Conservation (phyloP, 1,140 invertebrate genomes). For the Microvelia longipes region DNA sequence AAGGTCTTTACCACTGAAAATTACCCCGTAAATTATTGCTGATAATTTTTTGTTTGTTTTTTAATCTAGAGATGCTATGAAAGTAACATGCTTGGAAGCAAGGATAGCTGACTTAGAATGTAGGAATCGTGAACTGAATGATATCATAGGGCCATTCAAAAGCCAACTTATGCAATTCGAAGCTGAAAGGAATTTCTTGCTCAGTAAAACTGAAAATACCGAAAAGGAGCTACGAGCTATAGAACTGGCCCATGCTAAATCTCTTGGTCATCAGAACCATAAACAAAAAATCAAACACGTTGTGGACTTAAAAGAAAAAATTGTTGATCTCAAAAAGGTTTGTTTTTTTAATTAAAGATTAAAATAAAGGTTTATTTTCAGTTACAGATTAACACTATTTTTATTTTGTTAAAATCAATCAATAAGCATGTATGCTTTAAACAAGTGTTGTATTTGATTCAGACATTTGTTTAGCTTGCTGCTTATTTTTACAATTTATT, state of each 20-base stretch:
- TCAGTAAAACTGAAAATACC: conserved; percentile 8
- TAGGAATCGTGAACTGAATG: conserved; percentile 11
- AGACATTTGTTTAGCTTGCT: too few relatives aligned
- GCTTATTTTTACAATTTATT: too few relatives aligned
- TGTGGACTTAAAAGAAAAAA: conserved; percentile 9
- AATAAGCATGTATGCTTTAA: too few relatives aligned
- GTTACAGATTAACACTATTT: too few relatives aligned
- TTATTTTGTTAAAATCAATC: too few relatives aligned
- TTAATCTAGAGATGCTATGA: conserved; percentile 8
- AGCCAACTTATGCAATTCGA: conserved; percentile 16
- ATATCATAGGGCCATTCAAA: conserved; percentile 14
- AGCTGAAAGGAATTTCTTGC: conserved; percentile 6
- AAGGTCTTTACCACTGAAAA: too few relatives aligned
- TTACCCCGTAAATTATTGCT: too few relatives aligned
- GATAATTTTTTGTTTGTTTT: too few relatives aligned
- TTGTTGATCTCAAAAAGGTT: conserved; percentile 11
- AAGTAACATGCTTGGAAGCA: conserved; percentile 1
- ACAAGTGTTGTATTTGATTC: too few relatives aligned
- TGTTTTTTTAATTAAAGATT: too few relatives aligned
- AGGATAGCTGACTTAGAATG: conserved; percentile 11
- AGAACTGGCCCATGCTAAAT: conserved; percentile 12
- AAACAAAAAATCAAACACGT: conserved; percentile 13
- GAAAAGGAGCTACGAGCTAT: conserved; percentile 15
- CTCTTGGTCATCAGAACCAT: conserved; percentile 17
- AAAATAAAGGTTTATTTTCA: too few relatives aligned